Base-by-base conservation (phyloP, 1,140 invertebrate genomes). In the Listronotus bonariensis region DNA sequence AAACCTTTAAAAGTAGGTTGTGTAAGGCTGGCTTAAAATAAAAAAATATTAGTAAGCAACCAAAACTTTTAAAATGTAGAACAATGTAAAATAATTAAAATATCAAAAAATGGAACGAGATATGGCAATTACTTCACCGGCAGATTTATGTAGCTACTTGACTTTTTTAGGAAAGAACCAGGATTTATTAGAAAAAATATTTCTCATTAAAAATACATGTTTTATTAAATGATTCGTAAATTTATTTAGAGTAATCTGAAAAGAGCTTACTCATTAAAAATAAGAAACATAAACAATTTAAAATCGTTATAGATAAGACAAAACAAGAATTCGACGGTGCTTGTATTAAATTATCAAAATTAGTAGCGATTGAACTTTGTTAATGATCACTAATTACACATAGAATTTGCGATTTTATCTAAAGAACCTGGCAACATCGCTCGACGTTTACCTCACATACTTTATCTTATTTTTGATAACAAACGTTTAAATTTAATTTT, bases 381-480 rank as follows among this genome's bases (percentile, higher is more conserved):
- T 64, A 17, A 48, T 15, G 52, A 34, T 62, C 51, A 31, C 31
- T 46, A 45, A 36, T 42, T 49, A 49, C 15, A 49, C 15, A 49
- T 49, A 15, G 9, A n/a, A 49, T 26, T 49, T 20, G 46, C 18
- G 20, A 49, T 49, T 49, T 31, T 20, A 18, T 18, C 15, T 18
- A 49, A 49, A 49, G n/a, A 4, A 40, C 15, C 38, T 49, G 61
- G 53, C 61, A 64, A 64, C 61, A 34, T 48, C 9, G 61, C 61
- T 11, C 38, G 20, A n/a, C 48, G 20, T 52, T 64, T 55, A 61
- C 58, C 55, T 57, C 42, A 57, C 55, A 32, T 26, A 46, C 60
- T 26, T 64, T 64, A 64, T 64, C 61, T 64, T 56, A 56, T 49
- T 64, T 36, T 48, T 49, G 61, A 64, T 64, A 64, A 64, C 42